Percentiles rank a stretch among this genome's conserved stretches.
These are phyloP conservation scores for Euzetes globulus DNA, from an alignment of 2,888 invertebrate genomes.

Conservation along the genomic window DNA sequence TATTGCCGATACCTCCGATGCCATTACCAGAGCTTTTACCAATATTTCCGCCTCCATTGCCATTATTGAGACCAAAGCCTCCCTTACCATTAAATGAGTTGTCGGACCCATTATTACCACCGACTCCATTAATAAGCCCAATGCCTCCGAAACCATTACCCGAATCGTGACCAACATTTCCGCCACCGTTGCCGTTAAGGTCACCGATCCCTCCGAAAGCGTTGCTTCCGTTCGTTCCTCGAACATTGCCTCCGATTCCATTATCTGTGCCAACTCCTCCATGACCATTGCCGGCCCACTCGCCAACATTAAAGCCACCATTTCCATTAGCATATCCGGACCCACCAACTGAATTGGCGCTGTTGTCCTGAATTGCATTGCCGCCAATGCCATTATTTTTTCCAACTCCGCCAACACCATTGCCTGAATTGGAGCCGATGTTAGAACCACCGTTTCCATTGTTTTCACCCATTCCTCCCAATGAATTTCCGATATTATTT, in stretches of 20 bases:
- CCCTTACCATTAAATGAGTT: background rate
- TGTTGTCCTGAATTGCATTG: background rate
- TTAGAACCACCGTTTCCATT: background rate
- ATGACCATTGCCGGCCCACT: background rate
- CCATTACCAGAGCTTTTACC: background rate
- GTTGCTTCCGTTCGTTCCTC: background rate
- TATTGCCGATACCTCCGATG: background rate
- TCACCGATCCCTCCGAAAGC: background rate
- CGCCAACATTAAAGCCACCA: background rate
- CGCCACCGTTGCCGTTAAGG: background rate
- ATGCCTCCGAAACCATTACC: slow-evolving; percentile 1
- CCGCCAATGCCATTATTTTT: background rate
- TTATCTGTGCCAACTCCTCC: background rate
- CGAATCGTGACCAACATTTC: background rate
- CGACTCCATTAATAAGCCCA: background rate
- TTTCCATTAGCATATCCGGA: background rate
- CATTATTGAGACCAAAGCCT: background rate
- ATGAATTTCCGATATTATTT: background rate
- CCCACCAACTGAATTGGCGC: background rate
- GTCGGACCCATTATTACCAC: background rate
- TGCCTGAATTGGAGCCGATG: background rate
- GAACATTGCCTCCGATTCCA: background rate
- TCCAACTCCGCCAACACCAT: background rate
- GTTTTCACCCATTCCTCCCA: background rate
- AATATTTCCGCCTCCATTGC: background rate